Percentiles rank a stretch among this genome's conserved stretches.
Evolutionary conservation across 2,888 invertebrate genomes (phyloP).

Genomic region (Xestia rhomboidea): DNA sequence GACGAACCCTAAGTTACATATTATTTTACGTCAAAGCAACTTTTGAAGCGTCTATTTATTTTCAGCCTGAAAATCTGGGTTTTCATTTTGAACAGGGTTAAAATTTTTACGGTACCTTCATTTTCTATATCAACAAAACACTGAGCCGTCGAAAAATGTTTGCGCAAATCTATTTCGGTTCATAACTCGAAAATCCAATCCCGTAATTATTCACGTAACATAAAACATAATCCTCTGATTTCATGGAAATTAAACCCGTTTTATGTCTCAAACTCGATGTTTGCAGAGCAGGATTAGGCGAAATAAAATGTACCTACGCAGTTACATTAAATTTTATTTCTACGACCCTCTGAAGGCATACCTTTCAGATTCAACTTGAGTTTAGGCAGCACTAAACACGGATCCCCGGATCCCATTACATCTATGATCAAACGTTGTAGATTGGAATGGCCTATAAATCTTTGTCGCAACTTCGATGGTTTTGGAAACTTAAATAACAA

Average conservation of each 20-base stretch:
- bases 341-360: conserved; percentile 14
- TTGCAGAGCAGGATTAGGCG: conserved; percentile 45
- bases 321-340: conserved; percentile 50
- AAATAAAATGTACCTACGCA: conserved; percentile 54
- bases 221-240: conserved; percentile 50
- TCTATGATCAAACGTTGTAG: conserved; percentile 50
- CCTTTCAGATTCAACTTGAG: conserved; percentile 32
- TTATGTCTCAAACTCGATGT: conserved; percentile 45
- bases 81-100: conserved; percentile 14
- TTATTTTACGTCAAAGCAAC: background rate
- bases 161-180: conserved; percentile 16
- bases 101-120: background rate
- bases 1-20: background rate
- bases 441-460: conserved; percentile 48
- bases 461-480: conserved; percentile 26
- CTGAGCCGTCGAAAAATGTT: conserved; percentile 6
- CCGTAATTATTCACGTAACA: conserved; percentile 50
- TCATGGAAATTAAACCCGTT: conserved; percentile 55
- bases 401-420: conserved; percentile 50
- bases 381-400: conserved; percentile 41
- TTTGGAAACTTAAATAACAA: conserved; percentile 53
- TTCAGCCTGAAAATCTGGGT: background rate
- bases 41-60: conserved; percentile 11
- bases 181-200: conserved; percentile 35
- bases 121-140: conserved; percentile 7